These are phyloP conservation scores for Montipora cactus DNA, from an alignment of 64 coral and sea anemone species.

Conservation along the genomic window DNA sequence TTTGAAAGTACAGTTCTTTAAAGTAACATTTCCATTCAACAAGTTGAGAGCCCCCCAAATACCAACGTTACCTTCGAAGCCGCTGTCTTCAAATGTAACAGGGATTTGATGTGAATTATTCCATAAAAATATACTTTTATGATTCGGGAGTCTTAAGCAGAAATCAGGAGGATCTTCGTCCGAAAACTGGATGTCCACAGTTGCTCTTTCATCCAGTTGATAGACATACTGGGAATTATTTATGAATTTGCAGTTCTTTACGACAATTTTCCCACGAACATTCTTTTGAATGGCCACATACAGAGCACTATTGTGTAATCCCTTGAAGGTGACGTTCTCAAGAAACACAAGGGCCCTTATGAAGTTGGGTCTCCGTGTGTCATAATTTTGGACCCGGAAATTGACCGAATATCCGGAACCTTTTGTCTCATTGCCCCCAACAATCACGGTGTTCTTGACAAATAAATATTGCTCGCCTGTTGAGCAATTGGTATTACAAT, in stretches of 20 bases:
- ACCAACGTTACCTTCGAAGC: not conserved
- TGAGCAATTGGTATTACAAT: not conserved
- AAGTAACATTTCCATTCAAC: slow-evolving; percentile 20
- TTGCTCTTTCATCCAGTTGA: not conserved
- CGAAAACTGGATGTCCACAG: not conserved
- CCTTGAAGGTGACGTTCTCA: slow-evolving; percentile 36
- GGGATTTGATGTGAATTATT: not conserved
- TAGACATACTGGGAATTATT: slow-evolving; percentile 11
- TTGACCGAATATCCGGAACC: slow-evolving; percentile 6
- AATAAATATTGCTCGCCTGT: not conserved
- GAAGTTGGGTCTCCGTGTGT: not conserved
- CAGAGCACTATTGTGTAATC: not conserved
- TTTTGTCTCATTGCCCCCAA: slow-evolving; percentile 4
- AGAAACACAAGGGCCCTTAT: not conserved
- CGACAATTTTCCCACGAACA: not conserved
- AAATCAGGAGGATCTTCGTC: not conserved
- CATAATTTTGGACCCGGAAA: not conserved
- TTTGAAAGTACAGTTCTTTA: slow-evolving; percentile 47
- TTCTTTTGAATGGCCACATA: not conserved
- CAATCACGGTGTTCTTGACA: not conserved
- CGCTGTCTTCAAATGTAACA: not conserved
- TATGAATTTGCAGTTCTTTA: slow-evolving; percentile 10
- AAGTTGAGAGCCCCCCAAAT: not conserved
- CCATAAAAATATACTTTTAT: not conserved
- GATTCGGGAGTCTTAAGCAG: not conserved